A percentile compares a stretch with the other conserved stretches of the same genome.
These are phyloP conservation scores for Deilephila porcellus DNA, from an alignment of 2,888 invertebrate genomes.

Conservation along the genomic window DNA sequence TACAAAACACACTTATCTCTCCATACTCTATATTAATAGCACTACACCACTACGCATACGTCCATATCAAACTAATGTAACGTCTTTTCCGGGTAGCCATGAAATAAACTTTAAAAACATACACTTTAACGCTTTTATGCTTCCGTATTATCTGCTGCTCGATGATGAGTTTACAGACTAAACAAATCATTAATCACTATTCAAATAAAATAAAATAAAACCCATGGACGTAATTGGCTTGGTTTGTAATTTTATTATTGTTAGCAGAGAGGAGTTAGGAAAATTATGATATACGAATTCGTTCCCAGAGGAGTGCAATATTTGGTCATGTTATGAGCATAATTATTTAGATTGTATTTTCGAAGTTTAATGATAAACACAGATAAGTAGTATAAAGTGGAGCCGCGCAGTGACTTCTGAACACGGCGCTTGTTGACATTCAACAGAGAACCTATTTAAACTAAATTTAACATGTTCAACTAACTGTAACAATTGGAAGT, in stretches of 20 bases:
- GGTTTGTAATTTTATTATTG: background rate
- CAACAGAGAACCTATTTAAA: constrained; percentile 39
- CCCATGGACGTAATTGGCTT: background rate
- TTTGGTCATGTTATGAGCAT: too few relatives aligned
- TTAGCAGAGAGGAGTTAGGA: too few relatives aligned
- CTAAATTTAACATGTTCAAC: constrained; percentile 37
- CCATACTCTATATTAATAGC: constrained; percentile 11
- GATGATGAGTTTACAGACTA: background rate
- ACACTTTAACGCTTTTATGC: constrained; percentile 8
- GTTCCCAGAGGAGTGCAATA: too few relatives aligned
- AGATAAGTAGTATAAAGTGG: background rate
- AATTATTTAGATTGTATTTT: background rate
- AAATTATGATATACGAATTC: too few relatives aligned
- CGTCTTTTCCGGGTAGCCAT: constrained; percentile 6
- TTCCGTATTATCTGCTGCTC: background rate
- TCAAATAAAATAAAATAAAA: background rate
- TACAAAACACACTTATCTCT: constrained; percentile 13
- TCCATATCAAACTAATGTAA: background rate
- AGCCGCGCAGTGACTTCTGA: constrained; percentile 20
- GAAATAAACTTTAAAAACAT: background rate
- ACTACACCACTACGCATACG: background rate
- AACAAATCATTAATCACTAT: background rate
- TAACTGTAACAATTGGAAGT: constrained; percentile 44
- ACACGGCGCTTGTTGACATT: constrained; percentile 36
- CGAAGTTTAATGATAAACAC: background rate